Evolutionary conservation across 2,888 invertebrate genomes (phyloP).

Genomic region (Tinea pellionella): DNA sequence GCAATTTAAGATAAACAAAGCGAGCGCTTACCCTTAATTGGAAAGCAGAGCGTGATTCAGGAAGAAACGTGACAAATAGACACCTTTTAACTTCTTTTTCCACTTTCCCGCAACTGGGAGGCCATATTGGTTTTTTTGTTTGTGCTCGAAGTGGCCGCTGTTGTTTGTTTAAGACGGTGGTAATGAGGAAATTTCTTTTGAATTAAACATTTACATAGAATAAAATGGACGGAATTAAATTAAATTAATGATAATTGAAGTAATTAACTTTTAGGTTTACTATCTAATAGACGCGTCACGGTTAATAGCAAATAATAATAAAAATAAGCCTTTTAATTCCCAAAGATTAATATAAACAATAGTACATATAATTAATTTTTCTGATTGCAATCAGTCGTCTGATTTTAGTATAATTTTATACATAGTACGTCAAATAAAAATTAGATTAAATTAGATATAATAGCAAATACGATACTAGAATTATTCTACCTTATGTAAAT

Average conservation of each 20-base stretch:
- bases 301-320: too few species aligned
- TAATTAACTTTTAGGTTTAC: not conserved
- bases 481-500: too few species aligned
- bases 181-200: conserved; percentile 36
- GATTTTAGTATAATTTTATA: too few species aligned
- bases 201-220: not conserved
- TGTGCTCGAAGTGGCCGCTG: conserved; percentile 37
- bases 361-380: too few species aligned
- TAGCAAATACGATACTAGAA: too few species aligned
- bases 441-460: too few species aligned
- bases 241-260: not conserved
- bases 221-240: not conserved
- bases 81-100: conserved; percentile 70
- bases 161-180: conserved; percentile 60
- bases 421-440: too few species aligned
- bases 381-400: too few species aligned
- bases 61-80: conserved; percentile 70
- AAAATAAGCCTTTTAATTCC: too few species aligned
- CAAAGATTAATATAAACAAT: too few species aligned
- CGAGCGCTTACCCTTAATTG: conserved; percentile 70
- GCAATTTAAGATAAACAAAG: conserved; percentile 71
- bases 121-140: conserved; percentile 60
- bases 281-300: too few species aligned
- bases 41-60: conserved; percentile 67
- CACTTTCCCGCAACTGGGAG: conserved; percentile 52